Base-by-base conservation (phyloP, 1,140 invertebrate genomes). In the Lucilia sericata region DNA sequence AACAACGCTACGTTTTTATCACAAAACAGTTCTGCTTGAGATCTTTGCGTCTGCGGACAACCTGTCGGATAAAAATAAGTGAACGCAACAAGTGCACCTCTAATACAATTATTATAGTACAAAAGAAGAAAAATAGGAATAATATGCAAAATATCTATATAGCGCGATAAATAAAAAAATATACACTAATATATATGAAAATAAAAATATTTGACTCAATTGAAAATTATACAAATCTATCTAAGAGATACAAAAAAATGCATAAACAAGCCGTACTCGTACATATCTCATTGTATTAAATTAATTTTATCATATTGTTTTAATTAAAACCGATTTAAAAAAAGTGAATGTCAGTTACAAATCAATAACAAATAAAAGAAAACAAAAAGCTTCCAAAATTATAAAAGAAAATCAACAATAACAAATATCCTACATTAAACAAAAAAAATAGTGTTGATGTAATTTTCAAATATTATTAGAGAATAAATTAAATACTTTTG, bases 31-130 rank as follows among this genome's bases (percentile, higher is more conserved):
- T 89, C 88, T 84, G 87, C 83, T 86, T 86, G 87, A 89, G 88
- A 88, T 87, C 88, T 88, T 87, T 88, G 85, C 87, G 85, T 85
- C 87, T 87, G 85, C 88, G 87, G 87, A 89, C 85, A 84, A 87
- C 80, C 83, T 82, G 55, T 84, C 82, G 84, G 75, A 78, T 42
- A 78, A 78, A 42, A 42, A 78, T 42, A 49, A 78, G 75, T 36
- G 36, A 78, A 78, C 75, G 75, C 47, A 78, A 78, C 75, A 78
- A 78, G 75, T 42, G 75, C 75, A 49, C 75, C 12, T n/a, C n/a
- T 25, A 70, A 70, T 4, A 70, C 65, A 70, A 21, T 19, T 19
- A 19, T 21, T 19, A 30, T 75, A 21, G 8, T 14, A 14, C 21
- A 36, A 21, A 14, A 13, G 14, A 25, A 75, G 21, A 75, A 19